Percentiles rank a stretch among this genome's conserved stretches.
Evolutionary conservation across 23 tunicate genomes (phyloP).

Genomic region (Styela plicata): DNA sequence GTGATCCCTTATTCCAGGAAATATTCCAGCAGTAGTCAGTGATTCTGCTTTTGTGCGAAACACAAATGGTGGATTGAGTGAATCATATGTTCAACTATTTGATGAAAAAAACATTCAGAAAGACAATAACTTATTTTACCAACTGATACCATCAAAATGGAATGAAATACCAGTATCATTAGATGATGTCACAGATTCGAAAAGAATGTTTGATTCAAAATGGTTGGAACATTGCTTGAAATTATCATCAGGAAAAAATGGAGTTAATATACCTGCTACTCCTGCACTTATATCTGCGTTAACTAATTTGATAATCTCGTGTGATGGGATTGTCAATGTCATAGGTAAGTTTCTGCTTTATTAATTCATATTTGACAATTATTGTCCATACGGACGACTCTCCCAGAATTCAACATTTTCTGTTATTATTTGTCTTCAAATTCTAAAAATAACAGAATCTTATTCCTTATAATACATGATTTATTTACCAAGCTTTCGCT

Average conservation of each 20-base stretch:
- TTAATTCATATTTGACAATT: background rate
- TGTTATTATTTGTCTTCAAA: no score
- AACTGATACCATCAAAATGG: constrained; percentile 18
- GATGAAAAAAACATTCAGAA: constrained; percentile 5
- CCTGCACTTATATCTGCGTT: constrained; percentile 38
- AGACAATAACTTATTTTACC: background rate
- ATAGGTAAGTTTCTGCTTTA: constrained; percentile 22
- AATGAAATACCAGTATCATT: constrained; percentile 25
- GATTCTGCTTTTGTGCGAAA: background rate
- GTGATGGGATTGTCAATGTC: constrained; percentile 46
- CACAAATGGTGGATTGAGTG: background rate
- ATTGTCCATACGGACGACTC: background rate
- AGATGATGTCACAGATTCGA: constrained; percentile 21
- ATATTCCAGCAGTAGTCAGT: background rate
- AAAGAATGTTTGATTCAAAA: constrained; percentile 40
- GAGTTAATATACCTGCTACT: constrained; percentile 10
- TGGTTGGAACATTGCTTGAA: constrained; percentile 63
- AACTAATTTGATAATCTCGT: constrained; percentile 32
- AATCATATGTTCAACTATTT: background rate
- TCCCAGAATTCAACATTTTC: no score
- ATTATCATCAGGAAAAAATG: constrained; percentile 19
- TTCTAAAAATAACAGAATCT: no score
- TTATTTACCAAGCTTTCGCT: no score
- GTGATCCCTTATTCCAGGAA: no score
- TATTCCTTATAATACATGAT: no score